Evolutionary conservation across 2,113 vertebrate species (phyloP).

Genomic region (Emberiza fucata): DNA sequence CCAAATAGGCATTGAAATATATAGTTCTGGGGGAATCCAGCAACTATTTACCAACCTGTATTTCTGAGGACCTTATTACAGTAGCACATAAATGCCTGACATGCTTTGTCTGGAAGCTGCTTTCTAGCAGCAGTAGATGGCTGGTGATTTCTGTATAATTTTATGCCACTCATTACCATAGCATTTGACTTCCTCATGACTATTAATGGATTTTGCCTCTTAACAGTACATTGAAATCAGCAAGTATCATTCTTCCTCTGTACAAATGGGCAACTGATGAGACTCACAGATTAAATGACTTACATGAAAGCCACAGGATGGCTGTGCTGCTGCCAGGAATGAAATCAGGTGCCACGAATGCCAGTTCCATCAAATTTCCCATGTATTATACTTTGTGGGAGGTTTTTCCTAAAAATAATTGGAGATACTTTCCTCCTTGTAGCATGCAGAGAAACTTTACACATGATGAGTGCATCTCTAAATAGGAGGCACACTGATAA

Average conservation of each 20-base stretch:
- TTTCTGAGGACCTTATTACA: neutral
- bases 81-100: neutral
- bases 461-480: neutral
- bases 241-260: constrained; percentile 26
- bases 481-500: neutral
- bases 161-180: constrained; percentile 21
- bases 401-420: neutral
- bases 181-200: constrained; percentile 35
- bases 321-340: neutral
- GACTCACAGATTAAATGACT: constrained; percentile 24
- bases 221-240: constrained; percentile 29
- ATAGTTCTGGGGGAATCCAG: neutral
- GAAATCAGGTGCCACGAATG: constrained; percentile 1
- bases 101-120: constrained; percentile 1
- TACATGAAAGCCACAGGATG: neutral
- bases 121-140: neutral
- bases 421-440: neutral
- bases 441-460: neutral
- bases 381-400: neutral
- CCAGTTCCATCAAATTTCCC: neutral
- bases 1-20: neutral
- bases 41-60: neutral
- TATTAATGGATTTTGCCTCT: constrained; percentile 54
- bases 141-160: constrained; percentile 33
- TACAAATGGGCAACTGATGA: neutral